Evolutionary conservation across 2,888 invertebrate species (phyloP), one percentile per base, ranked within the genome.

Genomic region (Zele albiditarsus): DNA sequence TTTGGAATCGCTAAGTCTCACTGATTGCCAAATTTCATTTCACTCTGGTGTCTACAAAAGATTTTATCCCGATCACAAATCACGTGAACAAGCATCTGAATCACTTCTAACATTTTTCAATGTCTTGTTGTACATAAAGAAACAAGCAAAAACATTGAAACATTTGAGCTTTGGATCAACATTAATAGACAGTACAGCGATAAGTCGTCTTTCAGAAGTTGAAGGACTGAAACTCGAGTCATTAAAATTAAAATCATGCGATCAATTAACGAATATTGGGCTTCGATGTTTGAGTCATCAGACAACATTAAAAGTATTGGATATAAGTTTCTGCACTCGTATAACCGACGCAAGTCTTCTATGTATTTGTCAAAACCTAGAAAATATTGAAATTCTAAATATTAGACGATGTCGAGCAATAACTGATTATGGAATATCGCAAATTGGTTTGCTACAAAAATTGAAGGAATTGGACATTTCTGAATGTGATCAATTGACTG

Each of bases 21-120:
- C 93, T 33, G 92, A 92, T 10, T 94, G 94, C 80, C 93, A 93
- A 74, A 91, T 95, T 68, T 93, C 94, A 38, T 95, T 94, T 85
- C 94, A 94, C 85, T 90, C 91, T 76, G 93, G 93, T 6, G 90
- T 94, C 49, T 93, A 93, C 58, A 92, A 92, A 78, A 92, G 92
- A 76, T 94, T 94, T 87, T 94, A 94, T 88, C 93, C 94, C 0
- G 77, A 80, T 25, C 78, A 79, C 42, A 78, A 76, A 3, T 65
- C 77, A 1, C 67, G 76, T 3, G 79, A 78, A 3, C 83, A 85
- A 10, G 87, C 90, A 62, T 94, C 94, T 63, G 93, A 94, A 82
- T 93, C 93, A 82, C 93, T 95, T 2, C 86, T 95, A 31, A 95
- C 95, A 49, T 95, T 95, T 84, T 91, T 91, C 80, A 94, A 93